Conservation (phyloP, 1,140 invertebrate genomes). For the Pseudomyrmex dendroicus region DNA sequence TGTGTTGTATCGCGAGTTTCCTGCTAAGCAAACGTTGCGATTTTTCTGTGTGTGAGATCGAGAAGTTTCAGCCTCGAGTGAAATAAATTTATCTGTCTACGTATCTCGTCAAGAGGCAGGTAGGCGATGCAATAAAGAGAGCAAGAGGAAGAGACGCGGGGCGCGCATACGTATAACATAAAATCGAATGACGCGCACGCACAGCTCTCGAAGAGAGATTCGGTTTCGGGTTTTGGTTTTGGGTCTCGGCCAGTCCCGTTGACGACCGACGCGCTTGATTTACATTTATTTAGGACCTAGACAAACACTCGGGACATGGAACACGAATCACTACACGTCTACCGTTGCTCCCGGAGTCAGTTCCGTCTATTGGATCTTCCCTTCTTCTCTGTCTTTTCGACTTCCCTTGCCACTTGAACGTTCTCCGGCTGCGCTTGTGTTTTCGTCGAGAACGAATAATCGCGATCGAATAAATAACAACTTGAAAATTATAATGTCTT, state of each 20-base stretch:
- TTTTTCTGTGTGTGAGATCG: neutral
- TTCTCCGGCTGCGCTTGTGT: neutral
- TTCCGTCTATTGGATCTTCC: constrained; percentile 63
- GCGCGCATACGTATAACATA: constrained; percentile 56
- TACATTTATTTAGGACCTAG: constrained; percentile 79
- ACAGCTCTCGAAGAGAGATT: constrained; percentile 33
- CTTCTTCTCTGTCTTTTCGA: constrained; percentile 27
- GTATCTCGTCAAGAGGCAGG: constrained; percentile 31
- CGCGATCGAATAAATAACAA: constrained; percentile 30
- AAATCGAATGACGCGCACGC: constrained; percentile 65
- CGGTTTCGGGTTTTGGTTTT: constrained; percentile 2
- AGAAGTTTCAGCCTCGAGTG: neutral
- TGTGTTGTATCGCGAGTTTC: neutral
- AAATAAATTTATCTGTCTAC: constrained; percentile 3
- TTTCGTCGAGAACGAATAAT: neutral
- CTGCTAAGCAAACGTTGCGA: neutral
- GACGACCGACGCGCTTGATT: constrained; percentile 72
- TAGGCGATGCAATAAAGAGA: constrained; percentile 49
- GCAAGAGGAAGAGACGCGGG: constrained; percentile 1
- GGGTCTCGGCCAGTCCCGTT: constrained; percentile 46
- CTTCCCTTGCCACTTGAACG: neutral
- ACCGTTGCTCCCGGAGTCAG: constrained; percentile 64
- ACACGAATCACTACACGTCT: constrained; percentile 76
- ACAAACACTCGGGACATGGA: constrained; percentile 73
- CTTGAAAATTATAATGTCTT: no score